A percentile compares a stretch with the other conserved stretches of the same genome.
phyloP scores from a whole-genome alignment of 2,888 invertebrate species.

The Corythucha ciliata region DNA sequence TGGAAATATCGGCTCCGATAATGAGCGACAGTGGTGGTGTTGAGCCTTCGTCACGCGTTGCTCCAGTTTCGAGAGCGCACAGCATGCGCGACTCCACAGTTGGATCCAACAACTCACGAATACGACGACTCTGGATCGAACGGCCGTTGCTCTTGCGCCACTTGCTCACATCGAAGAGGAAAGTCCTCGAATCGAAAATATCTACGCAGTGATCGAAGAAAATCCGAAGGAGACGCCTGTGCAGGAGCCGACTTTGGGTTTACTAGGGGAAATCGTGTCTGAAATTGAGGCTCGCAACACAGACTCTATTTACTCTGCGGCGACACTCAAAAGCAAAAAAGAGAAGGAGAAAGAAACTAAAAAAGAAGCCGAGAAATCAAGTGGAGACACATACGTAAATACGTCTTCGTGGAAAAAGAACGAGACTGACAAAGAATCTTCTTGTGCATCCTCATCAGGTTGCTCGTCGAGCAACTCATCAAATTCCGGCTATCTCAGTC shows the following conservation, averaged over 20 bases:
- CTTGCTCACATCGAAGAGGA: constrained; percentile 54
- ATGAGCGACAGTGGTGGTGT: too few species aligned
- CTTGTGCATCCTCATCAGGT: too few species aligned
- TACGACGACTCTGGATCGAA: constrained; percentile 55
- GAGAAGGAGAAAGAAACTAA: constrained; percentile 42
- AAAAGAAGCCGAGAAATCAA: constrained; percentile 31
- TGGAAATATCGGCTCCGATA: constrained; percentile 81
- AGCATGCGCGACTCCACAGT: constrained; percentile 61
- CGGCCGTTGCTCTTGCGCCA: constrained; percentile 47
- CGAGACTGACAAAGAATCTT: constrained; percentile 16
- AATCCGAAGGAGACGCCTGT: constrained; percentile 48
- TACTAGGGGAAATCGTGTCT: constrained; percentile 75
- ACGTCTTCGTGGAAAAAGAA: constrained; percentile 37
- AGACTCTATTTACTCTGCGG: constrained; percentile 77
- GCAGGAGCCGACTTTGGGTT: constrained; percentile 53
- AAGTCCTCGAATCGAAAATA: constrained; percentile 60
- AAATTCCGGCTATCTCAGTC: constrained; percentile 45
- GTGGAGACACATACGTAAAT: constrained; percentile 37
- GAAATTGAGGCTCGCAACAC: constrained; percentile 80
- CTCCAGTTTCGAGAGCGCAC: constrained; percentile 66
- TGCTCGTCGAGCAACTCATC: constrained; percentile 34
- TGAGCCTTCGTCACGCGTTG: too few species aligned
- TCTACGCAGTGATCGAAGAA: constrained; percentile 81
- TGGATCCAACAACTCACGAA: too few species aligned
- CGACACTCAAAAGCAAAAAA: constrained; percentile 56